These are phyloP conservation scores for Polylopha cassiicola DNA, from an alignment of 2,888 invertebrate species.

Conservation along the genomic window DNA sequence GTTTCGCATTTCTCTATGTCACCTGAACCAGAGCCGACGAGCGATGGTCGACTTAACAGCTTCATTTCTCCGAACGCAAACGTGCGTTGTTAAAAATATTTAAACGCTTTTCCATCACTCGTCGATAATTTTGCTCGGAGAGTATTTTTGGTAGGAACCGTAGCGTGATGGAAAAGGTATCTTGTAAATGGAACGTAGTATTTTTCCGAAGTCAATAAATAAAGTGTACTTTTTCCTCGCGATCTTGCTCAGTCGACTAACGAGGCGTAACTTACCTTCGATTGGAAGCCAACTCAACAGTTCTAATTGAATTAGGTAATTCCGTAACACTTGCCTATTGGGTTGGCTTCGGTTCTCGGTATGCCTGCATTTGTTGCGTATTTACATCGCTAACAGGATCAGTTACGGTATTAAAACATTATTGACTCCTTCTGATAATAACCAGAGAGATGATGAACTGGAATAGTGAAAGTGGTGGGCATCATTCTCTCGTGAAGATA, in stretches of 20 bases:
- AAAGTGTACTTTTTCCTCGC: constrained; percentile 18
- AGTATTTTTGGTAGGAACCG: too few relatives aligned
- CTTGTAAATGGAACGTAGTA: not conserved
- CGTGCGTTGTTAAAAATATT: not conserved
- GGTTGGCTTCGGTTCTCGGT: constrained; percentile 45
- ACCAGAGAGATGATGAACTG: constrained; percentile 21
- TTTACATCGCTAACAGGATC: constrained; percentile 11
- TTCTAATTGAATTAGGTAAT: constrained; percentile 66
- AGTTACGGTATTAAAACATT: too few relatives aligned
- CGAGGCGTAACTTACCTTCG: constrained; percentile 24
- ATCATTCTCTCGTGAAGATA: constrained; percentile 47
- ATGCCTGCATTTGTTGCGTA: constrained; percentile 24
- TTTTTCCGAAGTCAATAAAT: constrained; percentile 8
- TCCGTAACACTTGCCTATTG: constrained; percentile 44
- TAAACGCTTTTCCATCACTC: too few relatives aligned
- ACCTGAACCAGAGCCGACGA: constrained; percentile 27
- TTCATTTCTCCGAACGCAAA: constrained; percentile 11
- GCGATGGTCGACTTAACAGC: constrained; percentile 15
- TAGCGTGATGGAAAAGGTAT: too few relatives aligned
- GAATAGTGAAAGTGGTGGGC: constrained; percentile 35
- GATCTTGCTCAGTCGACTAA: constrained; percentile 23
- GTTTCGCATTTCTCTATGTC: constrained; percentile 70
- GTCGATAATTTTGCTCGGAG: too few relatives aligned
- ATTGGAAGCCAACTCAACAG: constrained; percentile 46
- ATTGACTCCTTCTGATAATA: constrained; percentile 14